Base-by-base conservation (phyloP, 2,797 vertebrate species). In the Okamejei kenojei region DNA sequence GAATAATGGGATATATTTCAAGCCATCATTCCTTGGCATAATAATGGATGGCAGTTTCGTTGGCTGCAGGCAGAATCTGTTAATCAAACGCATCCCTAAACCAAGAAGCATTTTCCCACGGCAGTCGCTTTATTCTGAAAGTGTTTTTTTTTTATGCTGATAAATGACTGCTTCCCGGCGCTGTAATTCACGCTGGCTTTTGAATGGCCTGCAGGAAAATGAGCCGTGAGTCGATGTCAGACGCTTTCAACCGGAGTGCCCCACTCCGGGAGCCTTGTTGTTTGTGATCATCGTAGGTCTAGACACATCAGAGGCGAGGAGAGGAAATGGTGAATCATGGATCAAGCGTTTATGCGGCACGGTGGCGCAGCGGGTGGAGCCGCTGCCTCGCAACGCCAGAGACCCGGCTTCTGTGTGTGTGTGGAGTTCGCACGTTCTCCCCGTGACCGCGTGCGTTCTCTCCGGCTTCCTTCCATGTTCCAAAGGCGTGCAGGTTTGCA, bases 21-120 rank as follows among this genome's bases (percentile, higher is more conserved):
- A 88, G 35, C 84, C 84, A 88, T 88, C 84, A 88, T 88, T 88
- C 61, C 84, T n/a, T 88, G 84, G 84, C 84, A 88, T 88, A 68
- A 88, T 68, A 88, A 88, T 35, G 63, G 84, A 88, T 88, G n/a
- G 35, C 84, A 68, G 84, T 68, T 88, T 88, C 15, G n/a, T 68
- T 68, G 63, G 61, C 84, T 68, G 63, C 61, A 68, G 84, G 84
- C 84, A 88, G 84, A 68, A 88, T 88, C 84, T 88, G 84, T 88
- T 88, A 68, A 88, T 88, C 84, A 88, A 88, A 68, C 7, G 15
- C 84, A 88, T 88, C 63, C 84, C n/a, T 32, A 88, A 88, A 68
- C 84, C 84, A 88, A 21, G n/a, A 32, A 88, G 61, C 15, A 19
- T 68, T 88, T 88, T 88, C 84, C 84, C 35, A 63, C n/a, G 61